Conservation (phyloP, 1,140 invertebrate species). For the Camponotus pennsylvanicus region DNA sequence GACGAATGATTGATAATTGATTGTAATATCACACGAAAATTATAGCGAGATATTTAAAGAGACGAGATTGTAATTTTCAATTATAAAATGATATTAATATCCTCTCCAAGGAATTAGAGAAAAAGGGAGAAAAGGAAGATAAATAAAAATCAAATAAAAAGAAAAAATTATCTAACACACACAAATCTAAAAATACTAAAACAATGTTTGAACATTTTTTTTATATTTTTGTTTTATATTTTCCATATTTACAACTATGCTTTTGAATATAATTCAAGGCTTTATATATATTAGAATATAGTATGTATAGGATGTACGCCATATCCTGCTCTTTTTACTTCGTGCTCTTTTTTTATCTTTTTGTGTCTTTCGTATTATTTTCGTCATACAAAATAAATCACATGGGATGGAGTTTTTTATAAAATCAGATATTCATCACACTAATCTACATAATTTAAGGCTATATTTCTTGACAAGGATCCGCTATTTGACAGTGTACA, state of each 20-base stretch:
- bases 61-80: neutral
- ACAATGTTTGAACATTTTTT: neutral
- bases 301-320: too few relatives aligned
- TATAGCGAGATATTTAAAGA: neutral
- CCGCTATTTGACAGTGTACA: neutral
- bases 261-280: neutral
- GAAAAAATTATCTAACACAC: neutral
- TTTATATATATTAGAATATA: slow-evolving; percentile 6
- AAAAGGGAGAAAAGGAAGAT: neutral
- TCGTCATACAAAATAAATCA: slow-evolving; percentile 46
- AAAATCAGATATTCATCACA: slow-evolving; percentile 22
- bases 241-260: neutral
- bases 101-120: neutral
- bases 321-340: too few relatives aligned
- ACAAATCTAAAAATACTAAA: neutral
- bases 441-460: neutral
- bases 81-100: neutral
- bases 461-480: neutral
- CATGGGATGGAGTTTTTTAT: neutral
- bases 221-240: neutral
- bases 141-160: neutral
- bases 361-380: slow-evolving; percentile 2
- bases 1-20: neutral
- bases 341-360: neutral
- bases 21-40: neutral